Evolutionary conservation across 2,113 vertebrate genomes (phyloP).

Genomic region (Lepus timidus): DNA sequence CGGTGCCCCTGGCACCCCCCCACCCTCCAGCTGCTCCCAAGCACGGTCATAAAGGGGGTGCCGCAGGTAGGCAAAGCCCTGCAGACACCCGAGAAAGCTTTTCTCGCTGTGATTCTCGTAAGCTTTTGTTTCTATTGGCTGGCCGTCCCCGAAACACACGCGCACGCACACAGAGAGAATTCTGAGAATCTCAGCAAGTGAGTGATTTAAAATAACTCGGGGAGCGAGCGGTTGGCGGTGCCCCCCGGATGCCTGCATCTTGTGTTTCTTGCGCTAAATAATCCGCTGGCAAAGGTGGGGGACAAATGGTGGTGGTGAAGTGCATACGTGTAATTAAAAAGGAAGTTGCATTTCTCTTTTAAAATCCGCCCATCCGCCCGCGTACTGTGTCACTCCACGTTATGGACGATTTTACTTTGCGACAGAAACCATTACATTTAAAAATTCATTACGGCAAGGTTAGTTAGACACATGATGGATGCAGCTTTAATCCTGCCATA

Average conservation of each 20-base stretch:
- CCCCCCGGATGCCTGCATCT: background rate
- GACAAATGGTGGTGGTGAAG: constrained; percentile 10
- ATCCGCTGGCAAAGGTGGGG: background rate
- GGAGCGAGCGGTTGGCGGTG: background rate
- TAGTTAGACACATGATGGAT: constrained; percentile 92
- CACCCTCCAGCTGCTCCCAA: constrained; percentile 81
- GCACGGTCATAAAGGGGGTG: constrained; percentile 69
- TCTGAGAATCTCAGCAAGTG: constrained; percentile 62
- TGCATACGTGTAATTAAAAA: constrained; percentile 89
- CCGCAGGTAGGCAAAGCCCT: constrained; percentile 80
- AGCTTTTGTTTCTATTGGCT: constrained; percentile 86
- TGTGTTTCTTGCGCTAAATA: constrained; percentile 63
- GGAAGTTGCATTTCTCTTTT: constrained; percentile 87
- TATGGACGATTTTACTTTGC: constrained; percentile 90
- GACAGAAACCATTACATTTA: constrained; percentile 92
- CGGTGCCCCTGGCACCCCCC: constrained; percentile 77
- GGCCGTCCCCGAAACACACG: rapidly evolving
- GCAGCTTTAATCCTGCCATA: constrained; percentile 91
- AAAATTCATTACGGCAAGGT: constrained; percentile 92
- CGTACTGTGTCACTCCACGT: constrained; percentile 87
- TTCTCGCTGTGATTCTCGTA: constrained; percentile 72
- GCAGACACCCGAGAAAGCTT: constrained; percentile 72
- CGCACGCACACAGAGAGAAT: background rate
- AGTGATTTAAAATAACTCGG: constrained; percentile 65
- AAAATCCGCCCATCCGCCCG: constrained; percentile 78